Evolutionary conservation across 2,113 vertebrate species (phyloP), one percentile per base, ranked within the genome.

Genomic region (Ardeotis arabs): DNA sequence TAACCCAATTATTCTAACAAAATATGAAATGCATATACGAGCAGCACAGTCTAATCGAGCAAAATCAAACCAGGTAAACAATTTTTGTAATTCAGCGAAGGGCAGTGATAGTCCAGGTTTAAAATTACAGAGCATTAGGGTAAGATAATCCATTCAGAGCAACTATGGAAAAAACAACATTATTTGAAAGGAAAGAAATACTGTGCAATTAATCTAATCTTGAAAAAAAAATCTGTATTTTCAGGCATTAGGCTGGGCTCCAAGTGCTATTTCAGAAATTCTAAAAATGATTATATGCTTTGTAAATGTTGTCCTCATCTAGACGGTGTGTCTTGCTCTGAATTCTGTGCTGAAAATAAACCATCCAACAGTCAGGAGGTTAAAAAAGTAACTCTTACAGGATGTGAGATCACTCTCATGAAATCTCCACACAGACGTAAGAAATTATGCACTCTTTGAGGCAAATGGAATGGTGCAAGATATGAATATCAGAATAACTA

Each of bases 261-360:
- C 39, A 94, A 82, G 21, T 33, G 4, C 14, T 55, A 33, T 35
- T 78, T 44, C 74, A 81, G 41, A 50, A 63, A 85, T 7, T 59
- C 2, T 81, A 25, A 70, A 83, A 84, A 64, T 12, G 2, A 41
- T 49, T 52, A 33, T 58, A 53, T 67, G 18, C 3, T 78, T 70
- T 44, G 4, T 24, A 64, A 88, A 78, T 82, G 53, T 76, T 78
- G 4, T 69, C 92, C 45, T 89, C 14, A 44, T 81, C 25, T 84
- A 41, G 23, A 7, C 18, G 13, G 11, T 47, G 39, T 87, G 44
- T 59, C 56, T 92, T 90, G 14, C 49, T 94, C n/a, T 27, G 39
- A 67, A 87, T 75, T 91, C 60, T 37, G 5, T 41, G 24, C 81
- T 63, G 77, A 89, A 93, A 97, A 93, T 84, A 84, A 35, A 74